A percentile compares a stretch with the other conserved stretches of the same genome.
Conservation (phyloP, 2,888 invertebrate genomes). For the Psococerastis gibbosa region DNA sequence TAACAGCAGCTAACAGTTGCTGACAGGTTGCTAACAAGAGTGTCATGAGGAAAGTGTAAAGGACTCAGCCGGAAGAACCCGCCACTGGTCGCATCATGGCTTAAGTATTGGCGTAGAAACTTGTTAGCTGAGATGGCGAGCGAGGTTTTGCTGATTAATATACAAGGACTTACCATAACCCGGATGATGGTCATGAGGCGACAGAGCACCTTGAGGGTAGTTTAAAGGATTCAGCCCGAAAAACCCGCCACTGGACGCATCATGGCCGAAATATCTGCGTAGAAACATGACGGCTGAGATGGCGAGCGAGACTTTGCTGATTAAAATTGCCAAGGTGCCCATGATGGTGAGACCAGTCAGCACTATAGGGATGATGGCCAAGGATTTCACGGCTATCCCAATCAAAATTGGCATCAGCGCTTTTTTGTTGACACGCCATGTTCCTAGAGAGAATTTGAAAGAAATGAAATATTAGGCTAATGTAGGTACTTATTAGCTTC, state of each 20-base stretch:
- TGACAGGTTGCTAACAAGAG: too few relatives aligned
- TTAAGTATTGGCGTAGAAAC: not conserved
- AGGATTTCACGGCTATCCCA: not conserved
- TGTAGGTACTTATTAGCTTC: too few relatives aligned
- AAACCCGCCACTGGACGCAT: not conserved
- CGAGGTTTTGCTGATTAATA: conserved; percentile 1
- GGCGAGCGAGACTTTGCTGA: conserved; percentile 3
- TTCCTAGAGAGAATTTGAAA: not conserved
- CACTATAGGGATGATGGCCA: not conserved
- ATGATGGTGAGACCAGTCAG: not conserved
- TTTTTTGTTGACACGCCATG: not conserved
- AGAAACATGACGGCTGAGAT: conserved; percentile 2
- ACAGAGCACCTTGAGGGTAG: not conserved
- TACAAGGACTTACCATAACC: too few relatives aligned
- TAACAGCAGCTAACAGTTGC: too few relatives aligned
- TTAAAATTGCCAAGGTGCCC: not conserved
- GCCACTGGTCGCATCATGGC: not conserved
- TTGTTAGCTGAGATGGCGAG: not conserved
- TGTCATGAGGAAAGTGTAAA: not conserved
- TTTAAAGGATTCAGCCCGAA: conserved; percentile 1
- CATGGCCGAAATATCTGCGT: not conserved
- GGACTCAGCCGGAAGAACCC: conserved; percentile 4
- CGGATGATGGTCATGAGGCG: not conserved
- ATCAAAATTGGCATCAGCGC: not conserved
- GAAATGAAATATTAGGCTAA: too few relatives aligned